These are phyloP conservation scores for Leptosomus discolor DNA, from an alignment of 2,113 vertebrate genomes.

Conservation along the genomic window DNA sequence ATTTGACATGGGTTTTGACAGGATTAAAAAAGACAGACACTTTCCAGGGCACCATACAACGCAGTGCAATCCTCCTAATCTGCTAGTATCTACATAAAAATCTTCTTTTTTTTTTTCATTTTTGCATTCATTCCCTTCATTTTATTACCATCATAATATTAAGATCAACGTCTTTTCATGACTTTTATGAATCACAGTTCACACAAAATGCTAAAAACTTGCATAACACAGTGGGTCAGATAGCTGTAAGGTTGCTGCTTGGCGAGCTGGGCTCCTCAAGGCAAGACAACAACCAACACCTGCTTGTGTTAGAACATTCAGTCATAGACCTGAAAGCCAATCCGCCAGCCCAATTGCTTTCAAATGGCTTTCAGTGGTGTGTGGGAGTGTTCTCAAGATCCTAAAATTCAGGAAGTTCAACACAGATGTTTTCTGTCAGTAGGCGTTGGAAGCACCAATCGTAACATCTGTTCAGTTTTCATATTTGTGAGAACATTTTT, in stretches of 20 bases:
- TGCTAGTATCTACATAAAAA: neutral
- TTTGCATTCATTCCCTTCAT: neutral
- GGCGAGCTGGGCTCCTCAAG: neutral
- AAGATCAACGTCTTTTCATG: neutral
- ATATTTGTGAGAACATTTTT: constrained; percentile 72
- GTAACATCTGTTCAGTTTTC: constrained; percentile 70
- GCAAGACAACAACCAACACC: constrained; percentile 50
- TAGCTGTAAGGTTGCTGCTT: neutral
- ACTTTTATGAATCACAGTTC: neutral
- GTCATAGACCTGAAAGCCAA: constrained; percentile 30
- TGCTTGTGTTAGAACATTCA: constrained; percentile 40
- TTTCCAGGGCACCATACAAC: neutral
- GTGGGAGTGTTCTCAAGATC: constrained; percentile 76
- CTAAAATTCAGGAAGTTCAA: constrained; percentile 70
- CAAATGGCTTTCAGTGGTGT: constrained; percentile 48
- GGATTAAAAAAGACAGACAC: neutral
- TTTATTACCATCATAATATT: neutral
- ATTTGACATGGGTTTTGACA: neutral
- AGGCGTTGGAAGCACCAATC: constrained; percentile 72
- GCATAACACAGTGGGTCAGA: neutral
- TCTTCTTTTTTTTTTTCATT: no score
- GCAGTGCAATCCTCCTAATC: neutral
- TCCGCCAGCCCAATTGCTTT: constrained; percentile 41
- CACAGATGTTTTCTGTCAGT: constrained; percentile 80
- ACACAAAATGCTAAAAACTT: neutral